Conservation (phyloP, 2,888 invertebrate genomes). For the Clusia tigrina region DNA sequence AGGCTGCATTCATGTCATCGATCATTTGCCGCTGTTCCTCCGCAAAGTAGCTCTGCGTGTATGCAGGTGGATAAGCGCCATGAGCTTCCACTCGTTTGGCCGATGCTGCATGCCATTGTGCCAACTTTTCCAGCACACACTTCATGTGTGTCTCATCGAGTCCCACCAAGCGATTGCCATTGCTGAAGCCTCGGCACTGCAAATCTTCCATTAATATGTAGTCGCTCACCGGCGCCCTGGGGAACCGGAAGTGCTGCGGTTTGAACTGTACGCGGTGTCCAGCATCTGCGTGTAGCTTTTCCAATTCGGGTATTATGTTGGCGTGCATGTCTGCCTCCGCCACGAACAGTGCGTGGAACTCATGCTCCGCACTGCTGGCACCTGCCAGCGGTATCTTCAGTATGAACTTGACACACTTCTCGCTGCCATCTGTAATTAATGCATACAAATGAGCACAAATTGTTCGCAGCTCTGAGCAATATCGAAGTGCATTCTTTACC, state of each 20-base stretch:
- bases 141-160: slow-evolving; percentile 41
- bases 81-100: slow-evolving; percentile 36
- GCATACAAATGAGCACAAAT: not conserved
- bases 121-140: slow-evolving; percentile 38
- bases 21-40: slow-evolving; percentile 28
- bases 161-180: slow-evolving; percentile 40
- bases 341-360: slow-evolving; percentile 36
- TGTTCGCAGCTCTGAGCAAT: not conserved
- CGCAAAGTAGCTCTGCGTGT: slow-evolving; percentile 25
- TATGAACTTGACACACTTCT: slow-evolving; percentile 26
- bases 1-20: slow-evolving; percentile 5
- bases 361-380: slow-evolving; percentile 26
- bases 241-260: slow-evolving; percentile 34
- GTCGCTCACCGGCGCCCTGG: slow-evolving; percentile 27
- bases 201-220: slow-evolving; percentile 43
- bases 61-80: slow-evolving; percentile 32
- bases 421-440: slow-evolving; percentile 24
- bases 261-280: slow-evolving; percentile 36
- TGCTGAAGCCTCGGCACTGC: slow-evolving; percentile 34
- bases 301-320: slow-evolving; percentile 38
- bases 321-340: slow-evolving; percentile 28
- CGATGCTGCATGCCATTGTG: slow-evolving; percentile 48
- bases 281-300: slow-evolving; percentile 35
- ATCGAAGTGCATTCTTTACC: slow-evolving; percentile 37
- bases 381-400: slow-evolving; percentile 27